A percentile compares a stretch with the other conserved stretches of the same genome.
These are phyloP conservation scores for Dione vanillae DNA, from an alignment of 2,888 invertebrate species.

Conservation along the genomic window DNA sequence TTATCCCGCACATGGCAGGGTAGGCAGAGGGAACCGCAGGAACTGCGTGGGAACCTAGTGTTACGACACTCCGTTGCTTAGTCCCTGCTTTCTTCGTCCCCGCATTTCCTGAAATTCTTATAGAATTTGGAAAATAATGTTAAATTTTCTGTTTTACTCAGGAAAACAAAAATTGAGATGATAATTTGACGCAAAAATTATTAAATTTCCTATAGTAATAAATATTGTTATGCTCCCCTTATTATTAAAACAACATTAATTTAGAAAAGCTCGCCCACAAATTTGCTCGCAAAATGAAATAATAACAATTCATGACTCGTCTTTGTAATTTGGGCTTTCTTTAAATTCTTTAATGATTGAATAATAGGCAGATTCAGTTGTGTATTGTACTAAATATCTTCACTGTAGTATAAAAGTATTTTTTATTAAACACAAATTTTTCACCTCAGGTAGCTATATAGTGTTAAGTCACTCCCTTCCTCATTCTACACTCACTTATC, in stretches of 20 bases:
- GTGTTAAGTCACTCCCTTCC: no score
- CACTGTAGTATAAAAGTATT: background rate
- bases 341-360: background rate
- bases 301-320: conserved; percentile 1
- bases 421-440: no score
- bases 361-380: background rate
- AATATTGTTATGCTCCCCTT: background rate
- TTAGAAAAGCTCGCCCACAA: background rate
- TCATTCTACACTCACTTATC: no score
- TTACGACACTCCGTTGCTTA: background rate
- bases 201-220: background rate
- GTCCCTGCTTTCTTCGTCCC: no score
- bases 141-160: no score
- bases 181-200: background rate
- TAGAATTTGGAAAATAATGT: no score
- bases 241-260: background rate
- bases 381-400: background rate
- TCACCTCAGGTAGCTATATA: no score
- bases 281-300: background rate
- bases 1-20: background rate
- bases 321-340: conserved; percentile 6
- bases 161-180: no score
- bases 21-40: background rate
- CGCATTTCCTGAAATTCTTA: no score
- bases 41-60: background rate